Conservation (phyloP, 2,113 vertebrate species). For the Calyptommatus sinebrachiatus region DNA sequence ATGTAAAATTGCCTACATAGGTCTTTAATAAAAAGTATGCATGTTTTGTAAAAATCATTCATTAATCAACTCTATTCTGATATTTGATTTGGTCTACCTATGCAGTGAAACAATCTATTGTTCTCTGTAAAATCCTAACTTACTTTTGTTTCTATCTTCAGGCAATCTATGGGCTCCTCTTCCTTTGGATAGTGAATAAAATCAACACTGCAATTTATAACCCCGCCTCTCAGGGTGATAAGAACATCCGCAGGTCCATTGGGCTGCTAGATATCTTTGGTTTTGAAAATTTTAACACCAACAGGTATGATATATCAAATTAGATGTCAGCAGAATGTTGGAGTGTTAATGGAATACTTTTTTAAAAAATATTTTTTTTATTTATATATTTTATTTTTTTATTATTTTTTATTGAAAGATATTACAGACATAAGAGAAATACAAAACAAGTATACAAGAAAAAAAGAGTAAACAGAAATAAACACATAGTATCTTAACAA, state of each 20-base stretch:
- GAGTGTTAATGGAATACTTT: background rate
- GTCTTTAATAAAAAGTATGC: too few species aligned
- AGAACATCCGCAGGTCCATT: constrained; percentile 72
- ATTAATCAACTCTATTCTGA: too few species aligned
- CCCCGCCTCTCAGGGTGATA: constrained; percentile 67
- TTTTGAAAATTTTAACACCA: constrained; percentile 95
- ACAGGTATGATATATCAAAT: constrained; percentile 78
- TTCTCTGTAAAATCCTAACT: background rate
- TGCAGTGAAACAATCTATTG: background rate
- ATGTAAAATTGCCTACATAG: too few species aligned
- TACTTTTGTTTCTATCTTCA: constrained; percentile 54
- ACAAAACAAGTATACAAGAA: too few species aligned
- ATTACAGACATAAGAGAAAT: too few species aligned
- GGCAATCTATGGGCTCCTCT: constrained; percentile 91
- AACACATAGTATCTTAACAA: too few species aligned
- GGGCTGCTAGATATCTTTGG: constrained; percentile 97
- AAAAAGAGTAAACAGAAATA: too few species aligned
- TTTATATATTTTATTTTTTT: too few species aligned
- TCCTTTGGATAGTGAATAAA: constrained; percentile 93
- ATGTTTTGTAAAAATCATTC: too few species aligned
- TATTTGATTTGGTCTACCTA: too few species aligned
- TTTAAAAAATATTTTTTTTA: too few species aligned
- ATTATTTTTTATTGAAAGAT: too few species aligned
- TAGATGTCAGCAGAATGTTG: background rate
- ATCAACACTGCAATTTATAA: constrained; percentile 88